These are phyloP conservation scores for Cyphomyrus discorhynchus DNA, from an alignment of 2,113 vertebrate species.

Conservation along the genomic window DNA sequence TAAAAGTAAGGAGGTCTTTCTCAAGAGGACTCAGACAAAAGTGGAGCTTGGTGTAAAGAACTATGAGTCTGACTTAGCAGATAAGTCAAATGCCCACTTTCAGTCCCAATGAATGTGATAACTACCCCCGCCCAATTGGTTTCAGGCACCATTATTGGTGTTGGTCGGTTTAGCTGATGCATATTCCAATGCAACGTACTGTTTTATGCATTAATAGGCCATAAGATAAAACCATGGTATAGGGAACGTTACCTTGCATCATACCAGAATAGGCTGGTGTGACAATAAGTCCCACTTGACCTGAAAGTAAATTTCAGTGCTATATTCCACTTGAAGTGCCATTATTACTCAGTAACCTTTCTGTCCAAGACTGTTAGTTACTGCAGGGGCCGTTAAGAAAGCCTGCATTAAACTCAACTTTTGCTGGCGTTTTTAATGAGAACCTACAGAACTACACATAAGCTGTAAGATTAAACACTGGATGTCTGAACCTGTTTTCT, in stretches of 20 bases:
- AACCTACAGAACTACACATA: neutral
- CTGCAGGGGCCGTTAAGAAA: neutral
- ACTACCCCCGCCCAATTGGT: neutral
- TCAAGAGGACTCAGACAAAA: neutral
- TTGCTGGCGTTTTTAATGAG: neutral
- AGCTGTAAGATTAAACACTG: neutral
- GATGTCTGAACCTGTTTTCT: neutral
- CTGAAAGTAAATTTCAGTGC: neutral
- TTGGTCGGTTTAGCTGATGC: neutral
- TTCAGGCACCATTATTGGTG: neutral
- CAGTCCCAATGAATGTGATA: neutral
- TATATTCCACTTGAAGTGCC: neutral
- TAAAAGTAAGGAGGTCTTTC: neutral
- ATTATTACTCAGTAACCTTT: neutral
- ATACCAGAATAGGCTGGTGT: neutral
- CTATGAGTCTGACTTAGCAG: neutral
- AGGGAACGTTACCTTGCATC: neutral
- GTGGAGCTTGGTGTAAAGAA: neutral
- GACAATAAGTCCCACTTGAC: neutral
- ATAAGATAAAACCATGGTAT: neutral
- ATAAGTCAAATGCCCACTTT: neutral
- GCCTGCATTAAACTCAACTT: neutral
- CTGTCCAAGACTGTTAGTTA: neutral
- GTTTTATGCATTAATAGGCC: neutral
- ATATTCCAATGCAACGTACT: neutral